Base-by-base conservation (phyloP, 2,113 vertebrate genomes). In the Pseudopodoces humilis region DNA sequence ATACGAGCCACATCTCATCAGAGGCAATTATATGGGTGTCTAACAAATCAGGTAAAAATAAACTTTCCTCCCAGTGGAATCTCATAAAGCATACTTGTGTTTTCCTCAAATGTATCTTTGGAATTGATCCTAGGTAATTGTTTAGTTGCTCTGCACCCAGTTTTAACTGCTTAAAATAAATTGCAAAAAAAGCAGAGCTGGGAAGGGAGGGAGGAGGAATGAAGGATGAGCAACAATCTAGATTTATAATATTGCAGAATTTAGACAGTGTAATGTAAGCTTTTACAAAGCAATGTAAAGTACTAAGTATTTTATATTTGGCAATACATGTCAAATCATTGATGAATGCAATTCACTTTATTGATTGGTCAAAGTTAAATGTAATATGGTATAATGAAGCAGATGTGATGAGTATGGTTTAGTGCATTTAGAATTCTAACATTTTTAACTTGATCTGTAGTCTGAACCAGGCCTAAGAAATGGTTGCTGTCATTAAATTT, bases 21-120 rank as follows among this genome's bases (percentile, higher is more conserved):
- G 98, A 99, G 97, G 97, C 97, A 95, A 98, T 99, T 98, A 98
- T 99, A 97, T 99, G 99, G 99, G 98, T 99, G 98, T 98, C 98
- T 98, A 99, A 99, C 98, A 98, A 97, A 98, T 99, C 99, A 98
- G 99, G 99, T 99, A 98, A 98, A 97, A 96, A 96, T 93, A 97
- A 97, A 95, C 83, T 96, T 97, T 95, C 89, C 88, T 97, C 95
- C 91, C 96, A 95, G 84, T 92, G 90, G 96, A 96, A 97, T 97
- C 94, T 97, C 82, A 78, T 92, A 94, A 83, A 95, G 95, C 87
- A 92, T 97, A 94, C 89, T 92, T 97, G 79, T 97, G 75, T 97
- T 95, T 96, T 97, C 94, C 90, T 95, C 95, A 90, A 91, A 80
- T 97, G 92, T 97, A 95, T 95, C 88, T 95, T 76, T 96, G 91